Percentiles rank a stretch among this genome's conserved stretches.
Evolutionary conservation across 2,888 invertebrate genomes (phyloP).

Genomic region (Thereva nobilitata): DNA sequence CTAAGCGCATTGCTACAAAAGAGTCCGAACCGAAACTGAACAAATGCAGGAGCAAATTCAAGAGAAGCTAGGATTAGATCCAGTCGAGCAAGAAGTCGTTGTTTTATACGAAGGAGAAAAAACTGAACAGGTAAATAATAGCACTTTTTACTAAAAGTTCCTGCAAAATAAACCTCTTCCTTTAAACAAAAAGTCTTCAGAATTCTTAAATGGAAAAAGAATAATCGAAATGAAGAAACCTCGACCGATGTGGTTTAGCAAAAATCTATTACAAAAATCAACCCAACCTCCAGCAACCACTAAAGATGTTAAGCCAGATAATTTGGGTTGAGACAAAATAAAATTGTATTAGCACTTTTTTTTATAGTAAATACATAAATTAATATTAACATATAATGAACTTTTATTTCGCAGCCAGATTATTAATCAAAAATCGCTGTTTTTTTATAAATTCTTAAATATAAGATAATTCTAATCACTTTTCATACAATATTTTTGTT

Average conservation of each 20-base stretch:
- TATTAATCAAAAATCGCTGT: too few relatives aligned
- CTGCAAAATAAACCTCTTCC: neutral
- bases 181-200: conserved; percentile 58
- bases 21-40: conserved; percentile 79
- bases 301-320: conserved; percentile 75
- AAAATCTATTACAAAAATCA: conserved; percentile 78
- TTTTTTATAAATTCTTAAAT: too few relatives aligned
- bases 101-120: conserved; percentile 85
- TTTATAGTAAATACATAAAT: conserved; percentile 20
- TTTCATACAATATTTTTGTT: too few relatives aligned
- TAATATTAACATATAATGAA: neutral
- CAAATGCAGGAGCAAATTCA: conserved; percentile 77
- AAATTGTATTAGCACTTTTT: neutral
- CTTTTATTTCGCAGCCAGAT: too few relatives aligned
- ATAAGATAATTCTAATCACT: too few relatives aligned
- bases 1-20: conserved; percentile 85
- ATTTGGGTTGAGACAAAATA: conserved; percentile 63
- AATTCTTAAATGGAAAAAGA: conserved; percentile 71
- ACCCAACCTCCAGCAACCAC: conserved; percentile 71
- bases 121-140: conserved; percentile 58
- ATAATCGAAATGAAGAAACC: conserved; percentile 85
- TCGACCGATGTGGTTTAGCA: conserved; percentile 86
- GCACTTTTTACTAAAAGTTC: neutral
- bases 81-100: conserved; percentile 82
- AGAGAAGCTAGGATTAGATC: conserved; percentile 68